Conservation (phyloP, 2,797 vertebrate genomes). For the Pangasius djambal region DNA sequence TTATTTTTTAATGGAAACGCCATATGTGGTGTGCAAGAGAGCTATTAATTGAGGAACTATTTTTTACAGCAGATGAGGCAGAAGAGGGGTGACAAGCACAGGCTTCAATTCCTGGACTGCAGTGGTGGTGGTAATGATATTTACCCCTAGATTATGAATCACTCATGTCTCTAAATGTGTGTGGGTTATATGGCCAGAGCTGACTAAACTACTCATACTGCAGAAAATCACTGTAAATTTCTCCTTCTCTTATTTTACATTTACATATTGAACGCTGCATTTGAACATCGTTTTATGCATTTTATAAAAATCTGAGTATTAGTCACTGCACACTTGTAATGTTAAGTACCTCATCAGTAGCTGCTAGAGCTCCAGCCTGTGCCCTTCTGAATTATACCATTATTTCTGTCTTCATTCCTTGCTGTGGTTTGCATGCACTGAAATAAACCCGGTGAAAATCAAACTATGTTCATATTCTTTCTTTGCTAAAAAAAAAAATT, state of each 20-base stretch:
- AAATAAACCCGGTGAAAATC: neutral
- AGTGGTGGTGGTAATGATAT: constrained; percentile 2
- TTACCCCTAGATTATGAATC: constrained; percentile 19
- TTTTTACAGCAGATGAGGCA: constrained; percentile 26
- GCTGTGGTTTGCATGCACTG: neutral
- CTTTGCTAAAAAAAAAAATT: neutral
- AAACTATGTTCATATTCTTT: neutral
- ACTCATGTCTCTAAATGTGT: neutral
- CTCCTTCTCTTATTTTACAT: neutral
- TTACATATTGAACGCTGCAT: neutral
- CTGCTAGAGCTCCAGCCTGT: neutral
- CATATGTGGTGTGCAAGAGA: neutral
- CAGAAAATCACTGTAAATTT: neutral
- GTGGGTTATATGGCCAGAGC: neutral
- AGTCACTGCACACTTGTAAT: constrained; percentile 29
- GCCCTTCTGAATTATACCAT: neutral
- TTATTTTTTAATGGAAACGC: neutral
- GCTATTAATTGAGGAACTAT: constrained; percentile 10
- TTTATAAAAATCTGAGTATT: constrained; percentile 14
- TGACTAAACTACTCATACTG: neutral
- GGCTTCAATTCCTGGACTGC: neutral
- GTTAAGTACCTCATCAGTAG: constrained; percentile 19
- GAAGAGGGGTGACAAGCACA: neutral
- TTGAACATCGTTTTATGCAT: neutral
- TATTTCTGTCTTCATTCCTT: neutral